Percentiles rank a stretch among this genome's conserved stretches.
Conservation (phyloP, 2,888 invertebrate genomes). For the Ferdinandea cuprea region DNA sequence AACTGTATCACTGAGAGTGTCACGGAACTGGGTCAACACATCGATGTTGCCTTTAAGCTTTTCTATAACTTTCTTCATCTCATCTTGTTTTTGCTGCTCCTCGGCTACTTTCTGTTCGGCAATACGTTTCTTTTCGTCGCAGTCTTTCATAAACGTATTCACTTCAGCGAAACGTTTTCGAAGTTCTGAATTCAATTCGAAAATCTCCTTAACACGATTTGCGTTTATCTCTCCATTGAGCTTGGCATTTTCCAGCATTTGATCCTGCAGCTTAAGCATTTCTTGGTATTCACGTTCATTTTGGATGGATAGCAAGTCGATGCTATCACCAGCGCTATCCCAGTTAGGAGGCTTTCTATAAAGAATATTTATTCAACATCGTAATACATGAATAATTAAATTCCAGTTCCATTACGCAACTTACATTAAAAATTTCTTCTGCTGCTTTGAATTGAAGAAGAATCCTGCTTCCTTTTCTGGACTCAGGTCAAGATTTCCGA, state of each 20-base stretch:
- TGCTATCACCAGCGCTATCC: slow-evolving; percentile 81
- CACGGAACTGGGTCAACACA: slow-evolving; percentile 78
- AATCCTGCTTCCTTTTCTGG: slow-evolving; percentile 81
- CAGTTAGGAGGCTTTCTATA: slow-evolving; percentile 81
- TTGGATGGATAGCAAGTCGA: slow-evolving; percentile 80
- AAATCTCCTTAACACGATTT: slow-evolving; percentile 79
- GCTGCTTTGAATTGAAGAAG: slow-evolving; percentile 80
- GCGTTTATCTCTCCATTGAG: slow-evolving; percentile 78
- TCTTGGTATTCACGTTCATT: slow-evolving; percentile 80
- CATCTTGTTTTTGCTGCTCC: slow-evolving; percentile 78
- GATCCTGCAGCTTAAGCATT: slow-evolving; percentile 79
- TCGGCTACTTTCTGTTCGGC: slow-evolving; percentile 79
- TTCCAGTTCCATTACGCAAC: slow-evolving; percentile 31
- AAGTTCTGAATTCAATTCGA: slow-evolving; percentile 78
- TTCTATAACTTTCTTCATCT: slow-evolving; percentile 77
- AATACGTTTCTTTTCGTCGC: slow-evolving; percentile 79
- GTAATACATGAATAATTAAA: neutral
- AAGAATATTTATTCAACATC: neutral
- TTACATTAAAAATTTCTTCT: slow-evolving; percentile 81
- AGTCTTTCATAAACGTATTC: slow-evolving; percentile 82
- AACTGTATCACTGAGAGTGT: slow-evolving; percentile 78
- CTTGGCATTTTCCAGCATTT: slow-evolving; percentile 79
- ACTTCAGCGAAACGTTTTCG: slow-evolving; percentile 81
- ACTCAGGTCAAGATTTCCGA: slow-evolving; percentile 78
- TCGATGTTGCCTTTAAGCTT: slow-evolving; percentile 76